Evolutionary conservation across 2,113 vertebrate species (phyloP).

Genomic region (Cyanistes caeruleus): DNA sequence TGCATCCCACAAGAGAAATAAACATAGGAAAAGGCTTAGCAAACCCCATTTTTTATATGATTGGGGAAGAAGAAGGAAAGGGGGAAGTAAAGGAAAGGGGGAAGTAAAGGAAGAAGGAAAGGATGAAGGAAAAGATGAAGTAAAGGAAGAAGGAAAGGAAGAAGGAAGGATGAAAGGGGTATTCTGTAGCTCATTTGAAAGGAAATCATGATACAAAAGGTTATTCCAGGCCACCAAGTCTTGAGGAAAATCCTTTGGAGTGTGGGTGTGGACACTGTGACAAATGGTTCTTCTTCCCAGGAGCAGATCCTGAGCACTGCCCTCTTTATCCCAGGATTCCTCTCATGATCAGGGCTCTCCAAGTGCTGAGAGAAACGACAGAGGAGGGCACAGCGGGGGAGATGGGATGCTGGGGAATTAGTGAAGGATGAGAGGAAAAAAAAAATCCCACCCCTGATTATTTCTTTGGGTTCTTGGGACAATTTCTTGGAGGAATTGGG

Average conservation of each 20-base stretch:
- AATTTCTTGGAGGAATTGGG: background rate
- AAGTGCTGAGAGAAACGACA: background rate
- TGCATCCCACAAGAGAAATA: background rate
- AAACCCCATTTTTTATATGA: background rate
- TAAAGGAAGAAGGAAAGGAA: too few relatives aligned
- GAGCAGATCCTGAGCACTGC: background rate
- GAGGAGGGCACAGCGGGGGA: background rate
- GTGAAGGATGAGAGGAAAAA: background rate
- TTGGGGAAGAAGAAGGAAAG: background rate
- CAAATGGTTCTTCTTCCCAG: background rate
- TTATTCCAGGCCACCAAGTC: background rate
- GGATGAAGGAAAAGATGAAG: background rate
- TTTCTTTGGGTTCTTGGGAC: background rate
- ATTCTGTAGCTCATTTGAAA: background rate
- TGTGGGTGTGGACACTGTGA: fast-evolving
- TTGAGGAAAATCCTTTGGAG: background rate
- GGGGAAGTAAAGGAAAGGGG: background rate
- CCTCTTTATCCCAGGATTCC: background rate
- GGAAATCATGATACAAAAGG: background rate
- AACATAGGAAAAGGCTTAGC: background rate
- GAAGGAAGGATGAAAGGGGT: background rate
- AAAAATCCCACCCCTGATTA: background rate
- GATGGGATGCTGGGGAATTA: background rate
- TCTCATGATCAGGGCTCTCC: background rate
- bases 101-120: background rate